Evolutionary conservation across 2,888 invertebrate genomes (phyloP).

Genomic region (Masnerella sp.): DNA sequence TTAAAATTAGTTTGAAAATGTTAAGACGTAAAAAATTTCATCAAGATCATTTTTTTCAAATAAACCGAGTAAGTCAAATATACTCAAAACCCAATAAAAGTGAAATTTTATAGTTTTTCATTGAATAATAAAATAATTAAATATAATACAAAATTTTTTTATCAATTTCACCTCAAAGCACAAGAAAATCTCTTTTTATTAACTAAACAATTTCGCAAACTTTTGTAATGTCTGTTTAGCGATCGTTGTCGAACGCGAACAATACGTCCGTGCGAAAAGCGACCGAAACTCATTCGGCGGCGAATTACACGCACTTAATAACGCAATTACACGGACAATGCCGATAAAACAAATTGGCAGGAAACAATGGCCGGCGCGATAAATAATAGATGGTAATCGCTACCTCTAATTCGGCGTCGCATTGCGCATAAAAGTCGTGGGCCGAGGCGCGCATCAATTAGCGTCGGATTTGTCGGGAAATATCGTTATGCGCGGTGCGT

Average conservation of each 20-base stretch:
- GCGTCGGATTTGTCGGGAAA: conserved; percentile 30
- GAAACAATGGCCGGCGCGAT: conserved; percentile 48
- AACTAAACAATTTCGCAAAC: too few species aligned
- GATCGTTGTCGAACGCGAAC: conserved; percentile 32
- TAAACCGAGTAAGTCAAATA: too few species aligned
- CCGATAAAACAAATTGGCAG: conserved; percentile 51
- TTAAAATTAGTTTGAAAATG: too few species aligned
- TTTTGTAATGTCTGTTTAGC: conserved; percentile 9
- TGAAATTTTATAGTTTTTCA: too few species aligned
- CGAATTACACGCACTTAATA: conserved; percentile 51
- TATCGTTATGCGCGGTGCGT: conserved; percentile 34
- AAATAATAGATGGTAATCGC: conserved; percentile 53
- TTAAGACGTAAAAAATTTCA: too few species aligned
- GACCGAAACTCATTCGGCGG: conserved; percentile 31
- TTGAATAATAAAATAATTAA: too few species aligned
- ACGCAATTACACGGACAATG: conserved; percentile 49
- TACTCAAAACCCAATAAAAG: too few species aligned
- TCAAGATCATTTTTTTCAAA: too few species aligned
- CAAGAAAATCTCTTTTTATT: conserved; percentile 21
- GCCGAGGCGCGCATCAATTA: conserved; percentile 30
- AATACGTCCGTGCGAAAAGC: conserved; percentile 26
- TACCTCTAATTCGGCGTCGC: conserved; percentile 39
- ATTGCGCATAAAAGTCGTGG: conserved; percentile 27
- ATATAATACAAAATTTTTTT: too few species aligned
- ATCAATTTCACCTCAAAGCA: background rate